Base-by-base conservation (phyloP, 2,888 invertebrate genomes). In the Sminthurinus aureus region DNA sequence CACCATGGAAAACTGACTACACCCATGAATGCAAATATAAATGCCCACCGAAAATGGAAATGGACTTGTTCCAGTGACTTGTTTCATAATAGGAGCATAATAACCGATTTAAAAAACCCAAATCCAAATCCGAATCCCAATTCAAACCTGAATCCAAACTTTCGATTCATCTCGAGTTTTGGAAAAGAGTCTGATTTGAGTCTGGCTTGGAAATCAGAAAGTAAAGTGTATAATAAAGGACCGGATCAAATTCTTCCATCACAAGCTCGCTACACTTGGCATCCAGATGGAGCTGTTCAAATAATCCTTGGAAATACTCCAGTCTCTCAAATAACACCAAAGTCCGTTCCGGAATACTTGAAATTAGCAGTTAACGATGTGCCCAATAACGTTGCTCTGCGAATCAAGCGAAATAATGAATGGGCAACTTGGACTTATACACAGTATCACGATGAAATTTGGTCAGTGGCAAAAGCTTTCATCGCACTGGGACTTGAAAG, bases 391-490 rank as follows among this genome's bases (percentile, higher is more conserved):
- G 90, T 92, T 20, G 96, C 96, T 0, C 89, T 96, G 79, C 92
- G 93, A 11, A 92, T 93, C 80, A 94, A 94, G 90, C 92, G 90
- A 74, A 88, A 89, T 84, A 86, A 87, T 38, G 92, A 87, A 89
- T 91, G 20, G 92, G 92, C 85, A 38, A 87, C 86, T 69, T 89
- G 88, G 88, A 90, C 90, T 15, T 91, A 90, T 87, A 95, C 95
- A 89, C 93, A 97, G 90, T 97, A 97, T 90, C 93, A 94, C 89
- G 91, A 92, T 74, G 92, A 93, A 86, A 94, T 96, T n/a, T 92
- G 94, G 85, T 94, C 91, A 51, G 93, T 94, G 77, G 96, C 97
- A 0, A 97, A 95, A 91, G 96, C 94, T 66, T 96, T 97, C 90
- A 91, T 98, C 81, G 94, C 95, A 90, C 91, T 97, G 84, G 97